Base-by-base conservation (phyloP, 2,888 invertebrate genomes). In the Caenorhabditis imperialis region DNA sequence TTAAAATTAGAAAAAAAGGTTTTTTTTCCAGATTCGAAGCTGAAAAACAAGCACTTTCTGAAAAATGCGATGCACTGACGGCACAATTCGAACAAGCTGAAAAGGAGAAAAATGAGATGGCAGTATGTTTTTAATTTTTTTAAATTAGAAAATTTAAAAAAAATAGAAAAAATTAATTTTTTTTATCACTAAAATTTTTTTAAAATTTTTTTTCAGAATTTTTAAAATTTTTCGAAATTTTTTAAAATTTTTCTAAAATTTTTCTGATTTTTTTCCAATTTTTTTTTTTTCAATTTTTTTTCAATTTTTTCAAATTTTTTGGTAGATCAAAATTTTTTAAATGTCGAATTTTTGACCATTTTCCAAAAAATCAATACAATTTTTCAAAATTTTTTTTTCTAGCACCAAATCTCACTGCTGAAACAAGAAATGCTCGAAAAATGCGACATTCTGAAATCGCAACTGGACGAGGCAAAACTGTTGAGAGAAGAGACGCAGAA, bases 371-470 rank as follows among this genome's bases (percentile, higher is more conserved):
- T 37, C 14, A 37, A 37, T 37, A 7, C 37, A 37, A 12, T 37
- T 37, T 37, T 37, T 37, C 40, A 40, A 40, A 40, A 40, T n/a
- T 27, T 25, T n/a, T 25, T 20, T 42, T 63, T 62, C n/a, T 57
- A 72, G 72, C 20, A 63, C 30, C 45, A 72, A 51, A 47, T 63
- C 3, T 45, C 58, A 4, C 45, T 40, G 3, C 50, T 71, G 33
- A 54, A 58, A 63, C 51, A 54, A 33, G 74, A 67, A 51, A 67
- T 74, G 60, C 55, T 69, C 30, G 60, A 65, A 18, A 63, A 70
- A 20, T 61, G 69, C 37, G 65, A 60, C 14, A 12, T 37, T 14
- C 61, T 78, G 16, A 51, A 62, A 22, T 20, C 50, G n/a, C 63
- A 71, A 33, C n/a, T 75, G 48, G 40, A 76, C 22, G 75, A 58